Conservation (phyloP, 2,113 vertebrate species). For the Elachura formosa region DNA sequence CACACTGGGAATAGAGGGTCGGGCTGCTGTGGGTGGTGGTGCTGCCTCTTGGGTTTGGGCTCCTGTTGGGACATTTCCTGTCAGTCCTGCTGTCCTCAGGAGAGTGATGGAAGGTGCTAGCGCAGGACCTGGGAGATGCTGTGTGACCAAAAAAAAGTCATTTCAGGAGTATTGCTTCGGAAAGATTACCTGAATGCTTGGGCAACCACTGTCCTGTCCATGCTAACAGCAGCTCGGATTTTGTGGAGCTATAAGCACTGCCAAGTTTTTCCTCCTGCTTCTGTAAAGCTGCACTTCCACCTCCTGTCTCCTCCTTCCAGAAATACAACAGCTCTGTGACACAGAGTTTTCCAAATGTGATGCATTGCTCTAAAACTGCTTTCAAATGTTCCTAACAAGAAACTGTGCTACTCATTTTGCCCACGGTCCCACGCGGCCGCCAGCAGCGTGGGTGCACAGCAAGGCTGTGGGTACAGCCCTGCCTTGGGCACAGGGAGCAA, state of each 20-base stretch:
- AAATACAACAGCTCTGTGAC: background rate
- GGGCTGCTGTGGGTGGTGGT: background rate
- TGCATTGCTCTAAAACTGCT: background rate
- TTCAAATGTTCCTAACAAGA: conserved; percentile 6
- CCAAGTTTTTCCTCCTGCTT: background rate
- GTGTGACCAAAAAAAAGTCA: background rate
- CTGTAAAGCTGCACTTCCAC: background rate
- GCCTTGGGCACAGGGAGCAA: background rate
- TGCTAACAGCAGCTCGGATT: background rate
- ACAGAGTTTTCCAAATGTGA: background rate
- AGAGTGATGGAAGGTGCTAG: background rate
- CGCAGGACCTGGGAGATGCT: background rate
- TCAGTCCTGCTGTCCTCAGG: rapidly evolving
- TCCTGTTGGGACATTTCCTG: background rate
- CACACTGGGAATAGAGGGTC: rapidly evolving
- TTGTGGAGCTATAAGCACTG: background rate
- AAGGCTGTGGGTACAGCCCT: background rate
- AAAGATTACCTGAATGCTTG: background rate
- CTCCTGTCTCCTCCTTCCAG: background rate
- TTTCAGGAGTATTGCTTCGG: background rate
- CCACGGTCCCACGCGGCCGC: background rate
- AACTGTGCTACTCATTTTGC: background rate
- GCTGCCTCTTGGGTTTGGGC: background rate
- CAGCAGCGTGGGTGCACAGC: background rate
- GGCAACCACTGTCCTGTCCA: background rate